Percentiles rank a stretch among this genome's conserved stretches.
Conservation (phyloP, 1,140 invertebrate genomes). For the Meteorus sp. region DNA sequence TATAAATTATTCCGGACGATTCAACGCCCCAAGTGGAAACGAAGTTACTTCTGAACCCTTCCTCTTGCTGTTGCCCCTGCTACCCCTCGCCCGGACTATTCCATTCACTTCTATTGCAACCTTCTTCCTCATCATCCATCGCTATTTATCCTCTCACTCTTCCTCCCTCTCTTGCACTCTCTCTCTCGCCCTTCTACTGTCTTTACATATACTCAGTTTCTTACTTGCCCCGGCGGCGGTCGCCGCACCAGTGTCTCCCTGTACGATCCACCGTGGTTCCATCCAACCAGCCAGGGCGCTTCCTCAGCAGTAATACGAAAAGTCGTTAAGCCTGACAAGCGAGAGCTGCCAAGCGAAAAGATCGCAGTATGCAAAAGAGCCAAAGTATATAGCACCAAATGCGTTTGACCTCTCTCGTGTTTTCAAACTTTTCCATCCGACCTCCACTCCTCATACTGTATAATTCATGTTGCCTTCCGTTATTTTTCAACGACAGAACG, state of each 20-base stretch:
- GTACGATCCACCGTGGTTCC: neutral
- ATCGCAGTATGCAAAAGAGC: neutral
- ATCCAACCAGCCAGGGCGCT: neutral
- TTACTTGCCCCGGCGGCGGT: neutral
- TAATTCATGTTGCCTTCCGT: too few relatives aligned
- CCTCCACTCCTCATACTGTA: neutral
- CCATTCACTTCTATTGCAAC: too few relatives aligned
- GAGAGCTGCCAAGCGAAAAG: neutral
- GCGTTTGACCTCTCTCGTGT: neutral
- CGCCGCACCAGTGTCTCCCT: neutral
- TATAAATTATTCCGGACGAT: slow-evolving; percentile 20
- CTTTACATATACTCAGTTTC: neutral
- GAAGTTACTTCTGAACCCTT: neutral
- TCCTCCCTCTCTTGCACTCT: neutral
- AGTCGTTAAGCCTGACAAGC: neutral
- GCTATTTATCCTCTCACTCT: too few relatives aligned
- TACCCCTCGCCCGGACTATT: too few relatives aligned
- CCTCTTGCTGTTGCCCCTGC: neutral
- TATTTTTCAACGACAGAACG: too few relatives aligned
- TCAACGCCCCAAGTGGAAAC: slow-evolving; percentile 7
- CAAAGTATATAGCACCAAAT: neutral
- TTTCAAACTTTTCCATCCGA: neutral
- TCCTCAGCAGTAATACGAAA: neutral
- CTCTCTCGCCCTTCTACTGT: neutral
- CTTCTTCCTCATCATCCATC: too few relatives aligned